Base-by-base conservation (phyloP, 2,888 invertebrate genomes). In the Odontocolon sp. region DNA sequence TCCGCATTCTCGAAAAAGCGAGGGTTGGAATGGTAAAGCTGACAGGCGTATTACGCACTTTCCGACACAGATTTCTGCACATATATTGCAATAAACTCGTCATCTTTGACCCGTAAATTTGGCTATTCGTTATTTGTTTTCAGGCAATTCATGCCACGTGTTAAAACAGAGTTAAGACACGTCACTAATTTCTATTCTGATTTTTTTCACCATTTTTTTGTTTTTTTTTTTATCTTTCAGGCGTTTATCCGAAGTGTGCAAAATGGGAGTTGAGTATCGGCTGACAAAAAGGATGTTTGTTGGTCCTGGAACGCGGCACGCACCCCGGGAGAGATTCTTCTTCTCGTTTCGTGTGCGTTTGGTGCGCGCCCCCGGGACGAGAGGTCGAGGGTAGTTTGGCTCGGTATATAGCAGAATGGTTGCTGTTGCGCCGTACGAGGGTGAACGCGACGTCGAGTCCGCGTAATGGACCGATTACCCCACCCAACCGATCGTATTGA, bases 391-490 rank as follows among this genome's bases (percentile, higher is more conserved):
- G 70, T 59, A 18, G 59, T 14, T 2, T 26, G 11, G 31, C 6
- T 31, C 23, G 33, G 54, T 26, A 33, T 54, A 33, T 26, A 56
- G 57, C 45, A n/a, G 33, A 26, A 36, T 18, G 38, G 31, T 9
- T 52, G 23, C 16, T 26, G 64, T 23, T 28, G 21, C 33, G 50
- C 16, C 36, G 47, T n/a, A 76, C 75, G 81, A 83, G 87, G 88
- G 87, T 89, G 88, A 88, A 89, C 89, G 88, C 54, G 63, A 87
- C 85, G 83, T 86, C 84, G 79, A 83, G 85, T 82, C 83, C 87
- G 84, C 86, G 89, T 90, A 90, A 90, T 90, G 89, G 90, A 88
- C 85, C 90, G 89, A 90, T 90, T 90, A 90, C 87, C 87, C 89
- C 87, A 84, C 87, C 87, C 85, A 85, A 70, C 76, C 86, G 88